Base-by-base conservation (phyloP, 2,797 vertebrate species). In the Acanthopagrus latus region DNA sequence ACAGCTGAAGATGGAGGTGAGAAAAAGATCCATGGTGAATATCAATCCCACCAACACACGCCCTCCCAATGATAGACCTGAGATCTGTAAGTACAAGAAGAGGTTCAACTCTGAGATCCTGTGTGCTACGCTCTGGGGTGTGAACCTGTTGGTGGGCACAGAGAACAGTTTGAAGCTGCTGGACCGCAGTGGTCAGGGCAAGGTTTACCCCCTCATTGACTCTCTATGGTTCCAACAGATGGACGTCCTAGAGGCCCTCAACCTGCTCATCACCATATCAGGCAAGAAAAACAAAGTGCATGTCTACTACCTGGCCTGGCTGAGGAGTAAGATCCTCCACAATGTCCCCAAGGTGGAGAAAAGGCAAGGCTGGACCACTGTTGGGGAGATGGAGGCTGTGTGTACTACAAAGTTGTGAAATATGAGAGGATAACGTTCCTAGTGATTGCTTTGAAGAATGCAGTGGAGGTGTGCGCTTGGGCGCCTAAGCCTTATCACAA, bases 71-170 rank as follows among this genome's bases (percentile, higher is more conserved):
- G 97, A 98, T 88, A 97, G 97, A 4, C 97, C 97, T 0, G 97
- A 98, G 92, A 98, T 98, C 78, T 96, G 97, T 80, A 98, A 98
- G 86, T 98, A 98, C 94, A 98, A 98, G 95, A 98, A 98, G 93
- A 95, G 97, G 58, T 98, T 98, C 92, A 98, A 97, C 89, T 97
- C 97, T 0, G 97, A 98, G 94, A 98, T 98, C 89, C 95, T 98
- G 46, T 98, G 97, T 46, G 97, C 97, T 0, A 97, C 97, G 4
- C 96, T 98, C 3, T 98, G 97, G 97, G 97, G 97, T 54, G 97
- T 98, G 86, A 98, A 98, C 92, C 87, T 98, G 78, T 91, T 98
- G 91, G 97, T 98, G 74, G 97, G 97, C 38, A 98, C 97, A 0
- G 97, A 98, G 91, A 97, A 97, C 0, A 97, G 97, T 29, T 89